phyloP scores from a whole-genome alignment of 2,113 vertebrate genomes.

The Corythornis cristatus region DNA sequence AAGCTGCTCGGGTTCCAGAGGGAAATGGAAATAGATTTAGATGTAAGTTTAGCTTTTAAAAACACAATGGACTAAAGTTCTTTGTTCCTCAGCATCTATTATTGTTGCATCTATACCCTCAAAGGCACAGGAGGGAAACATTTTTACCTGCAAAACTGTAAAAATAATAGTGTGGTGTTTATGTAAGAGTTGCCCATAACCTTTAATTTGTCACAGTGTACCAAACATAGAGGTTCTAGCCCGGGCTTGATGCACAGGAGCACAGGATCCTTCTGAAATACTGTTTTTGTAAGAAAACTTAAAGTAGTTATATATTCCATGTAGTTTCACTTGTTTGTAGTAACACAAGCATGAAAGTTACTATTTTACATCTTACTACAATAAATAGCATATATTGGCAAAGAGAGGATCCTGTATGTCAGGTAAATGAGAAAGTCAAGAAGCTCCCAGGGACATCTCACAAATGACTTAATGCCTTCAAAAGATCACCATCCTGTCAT shows the following conservation, averaged over 20 bases:
- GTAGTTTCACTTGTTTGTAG: background rate
- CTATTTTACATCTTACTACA: background rate
- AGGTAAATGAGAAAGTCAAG: background rate
- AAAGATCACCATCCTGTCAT: background rate
- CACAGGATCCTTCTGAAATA: background rate
- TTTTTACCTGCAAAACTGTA: background rate
- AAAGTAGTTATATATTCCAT: background rate
- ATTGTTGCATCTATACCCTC: background rate
- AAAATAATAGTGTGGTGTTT: background rate
- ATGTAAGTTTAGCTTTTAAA: constrained; percentile 17
- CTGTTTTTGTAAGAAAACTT: background rate
- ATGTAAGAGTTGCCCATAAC: background rate
- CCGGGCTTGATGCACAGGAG: background rate
- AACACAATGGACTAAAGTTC: background rate
- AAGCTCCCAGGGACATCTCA: background rate
- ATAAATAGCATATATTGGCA: background rate
- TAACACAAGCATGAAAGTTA: background rate
- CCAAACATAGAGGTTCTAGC: background rate
- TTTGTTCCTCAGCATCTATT: constrained; percentile 13
- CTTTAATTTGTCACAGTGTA: background rate
- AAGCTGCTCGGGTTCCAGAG: constrained; percentile 36
- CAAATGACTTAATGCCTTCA: background rate
- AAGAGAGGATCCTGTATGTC: background rate
- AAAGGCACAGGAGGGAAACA: background rate
- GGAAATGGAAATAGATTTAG: constrained; percentile 34